phyloP scores from a whole-genome alignment of 2,888 invertebrate species.

The Pollenia griseotomentosa region DNA sequence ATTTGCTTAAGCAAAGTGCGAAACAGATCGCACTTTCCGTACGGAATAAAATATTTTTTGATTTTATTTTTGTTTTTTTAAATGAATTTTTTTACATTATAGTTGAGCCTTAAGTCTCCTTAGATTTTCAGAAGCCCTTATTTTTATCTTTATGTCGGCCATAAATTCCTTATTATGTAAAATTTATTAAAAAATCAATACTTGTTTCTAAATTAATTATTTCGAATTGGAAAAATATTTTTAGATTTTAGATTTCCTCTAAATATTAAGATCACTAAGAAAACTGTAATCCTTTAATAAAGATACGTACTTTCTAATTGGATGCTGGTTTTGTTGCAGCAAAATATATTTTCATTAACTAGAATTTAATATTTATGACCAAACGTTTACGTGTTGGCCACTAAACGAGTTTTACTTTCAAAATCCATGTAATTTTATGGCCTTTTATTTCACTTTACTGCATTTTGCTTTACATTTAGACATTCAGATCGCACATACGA shows the following conservation, averaged over 20 bases:
- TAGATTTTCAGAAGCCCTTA: too few species aligned
- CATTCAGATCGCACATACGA: conserved; percentile 13
- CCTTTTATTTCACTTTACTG: conserved; percentile 21
- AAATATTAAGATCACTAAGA: not conserved
- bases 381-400: conserved; percentile 31
- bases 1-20: too few species aligned
- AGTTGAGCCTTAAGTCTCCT: too few species aligned
- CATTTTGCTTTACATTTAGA: not conserved
- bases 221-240: not conserved
- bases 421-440: conserved; percentile 62
- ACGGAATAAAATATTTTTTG: too few species aligned
- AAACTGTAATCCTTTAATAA: not conserved
- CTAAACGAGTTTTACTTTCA: conserved; percentile 69
- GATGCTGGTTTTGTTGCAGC: conserved; percentile 25
- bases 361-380: conserved; percentile 52
- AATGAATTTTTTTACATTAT: too few species aligned
- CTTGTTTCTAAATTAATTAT: too few species aligned
- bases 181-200: too few species aligned
- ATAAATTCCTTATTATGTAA: too few species aligned
- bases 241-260: too few species aligned
- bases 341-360: conserved; percentile 3
- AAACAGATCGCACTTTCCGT: too few species aligned
- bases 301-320: conserved; percentile 52
- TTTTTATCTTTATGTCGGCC: too few species aligned
- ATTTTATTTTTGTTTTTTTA: too few species aligned